phyloP scores from a whole-genome alignment of 2,888 invertebrate species.

The Stenichneumon culpator region DNA sequence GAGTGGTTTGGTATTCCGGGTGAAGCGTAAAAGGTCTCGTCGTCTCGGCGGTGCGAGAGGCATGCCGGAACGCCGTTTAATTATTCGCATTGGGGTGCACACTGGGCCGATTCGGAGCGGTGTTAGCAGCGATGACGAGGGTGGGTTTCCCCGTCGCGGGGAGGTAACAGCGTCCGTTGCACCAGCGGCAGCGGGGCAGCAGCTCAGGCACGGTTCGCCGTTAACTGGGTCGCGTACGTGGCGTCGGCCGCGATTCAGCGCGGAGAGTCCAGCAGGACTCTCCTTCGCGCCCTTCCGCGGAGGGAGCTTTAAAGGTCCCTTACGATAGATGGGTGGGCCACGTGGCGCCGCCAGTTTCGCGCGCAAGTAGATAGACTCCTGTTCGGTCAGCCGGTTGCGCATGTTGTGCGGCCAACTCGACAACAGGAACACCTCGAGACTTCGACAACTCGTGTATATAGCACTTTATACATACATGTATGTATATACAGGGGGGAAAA shows the following conservation, averaged over 20 bases:
- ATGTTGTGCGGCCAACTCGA: constrained; percentile 10
- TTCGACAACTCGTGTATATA: background rate
- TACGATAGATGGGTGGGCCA: constrained; percentile 31
- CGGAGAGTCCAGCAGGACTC: constrained; percentile 56
- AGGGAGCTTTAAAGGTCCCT: constrained; percentile 62
- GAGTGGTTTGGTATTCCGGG: constrained; percentile 13
- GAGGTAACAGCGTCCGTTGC: constrained; percentile 24
- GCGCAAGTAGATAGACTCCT: constrained; percentile 54
- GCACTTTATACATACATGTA: background rate
- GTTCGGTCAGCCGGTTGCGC: constrained; percentile 52
- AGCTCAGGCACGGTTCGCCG: constrained; percentile 36
- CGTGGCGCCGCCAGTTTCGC: constrained; percentile 51
- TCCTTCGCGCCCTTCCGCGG: constrained; percentile 16
- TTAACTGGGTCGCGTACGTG: constrained; percentile 60
- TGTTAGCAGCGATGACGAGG: constrained; percentile 4
- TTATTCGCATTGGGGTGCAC: constrained; percentile 29
- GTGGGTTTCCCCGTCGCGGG: constrained; percentile 24
- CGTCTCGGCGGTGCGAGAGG: background rate
- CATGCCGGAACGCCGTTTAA: constrained; percentile 35
- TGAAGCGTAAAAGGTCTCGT: constrained; percentile 29
- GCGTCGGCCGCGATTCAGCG: constrained; percentile 35
- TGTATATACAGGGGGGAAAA: background rate
- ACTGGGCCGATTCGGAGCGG: background rate
- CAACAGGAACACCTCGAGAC: constrained; percentile 40
- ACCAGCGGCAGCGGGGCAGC: constrained; percentile 7